A percentile compares a stretch with the other conserved stretches of the same genome.
Conservation (phyloP, 2,797 vertebrate species). For the Rachycentron canadum region DNA sequence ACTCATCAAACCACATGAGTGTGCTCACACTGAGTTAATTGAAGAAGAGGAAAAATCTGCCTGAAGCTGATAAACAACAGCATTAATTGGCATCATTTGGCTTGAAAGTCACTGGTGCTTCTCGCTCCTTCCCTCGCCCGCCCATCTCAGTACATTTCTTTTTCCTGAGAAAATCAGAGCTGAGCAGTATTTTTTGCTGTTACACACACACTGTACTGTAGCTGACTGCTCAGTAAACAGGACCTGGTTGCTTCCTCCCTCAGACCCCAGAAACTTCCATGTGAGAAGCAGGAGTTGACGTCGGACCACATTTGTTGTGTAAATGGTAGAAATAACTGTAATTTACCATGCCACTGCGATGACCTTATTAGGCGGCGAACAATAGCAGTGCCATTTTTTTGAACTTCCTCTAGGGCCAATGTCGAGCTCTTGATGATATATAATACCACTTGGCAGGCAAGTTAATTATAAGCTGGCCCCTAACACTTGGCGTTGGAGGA, state of each 20-base stretch:
- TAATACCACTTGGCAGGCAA: constrained; percentile 93
- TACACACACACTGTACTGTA: background rate
- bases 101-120: constrained; percentile 48
- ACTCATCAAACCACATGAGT: constrained; percentile 71
- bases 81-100: constrained; percentile 71
- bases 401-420: constrained; percentile 85
- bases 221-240: constrained; percentile 4
- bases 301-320: constrained; percentile 84
- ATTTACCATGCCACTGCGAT: constrained; percentile 88
- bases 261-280: constrained; percentile 24
- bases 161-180: constrained; percentile 24
- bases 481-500: constrained; percentile 83
- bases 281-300: constrained; percentile 76
- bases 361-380: constrained; percentile 92
- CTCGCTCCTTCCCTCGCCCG: constrained; percentile 20
- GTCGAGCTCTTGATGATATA: constrained; percentile 87
- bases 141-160: constrained; percentile 18
- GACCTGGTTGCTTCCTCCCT: constrained; percentile 16
- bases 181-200: constrained; percentile 7
- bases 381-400: constrained; percentile 85
- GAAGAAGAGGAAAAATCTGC: constrained; percentile 65
- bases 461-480: constrained; percentile 94
- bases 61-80: constrained; percentile 70
- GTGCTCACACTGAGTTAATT: constrained; percentile 69
- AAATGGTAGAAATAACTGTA: constrained; percentile 87